Evolutionary conservation across 2,113 vertebrate genomes (phyloP), one percentile per base, ranked within the genome.

Genomic region (Dipodomys stephensi): DNA sequence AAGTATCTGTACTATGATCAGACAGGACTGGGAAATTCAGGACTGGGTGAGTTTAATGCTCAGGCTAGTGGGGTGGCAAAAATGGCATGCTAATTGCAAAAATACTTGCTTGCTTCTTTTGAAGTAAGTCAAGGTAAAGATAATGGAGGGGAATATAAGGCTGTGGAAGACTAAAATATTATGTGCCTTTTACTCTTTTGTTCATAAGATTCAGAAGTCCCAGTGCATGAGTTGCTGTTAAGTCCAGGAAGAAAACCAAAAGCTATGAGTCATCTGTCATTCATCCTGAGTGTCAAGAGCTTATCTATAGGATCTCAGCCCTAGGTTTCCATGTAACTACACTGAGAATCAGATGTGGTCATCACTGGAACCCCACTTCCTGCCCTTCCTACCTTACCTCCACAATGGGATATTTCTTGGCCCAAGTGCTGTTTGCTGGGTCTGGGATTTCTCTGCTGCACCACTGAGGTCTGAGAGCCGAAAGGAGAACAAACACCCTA

Each of bases 341-440:
- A 44, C 0, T 19, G 77, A 60, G 13, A 80, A 76, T n/a, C 32
- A 72, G 68, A 65, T 64, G n/a, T 46, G 16, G 62, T 30, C 23
- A 23, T 49, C 10, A 44, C 28, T 72, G 23, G 68, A 60, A 88
- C 53, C 32, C 81, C 7, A 57, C 5, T 9, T 0, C 60, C 77
- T 49, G 65, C 57, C 25, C 19, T 90, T 88, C 60, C 53, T n/a
- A 30, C 32, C 76, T 97, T 97, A 98, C 98, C 98, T 98, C 87
- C 28, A 15, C 0, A 0, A 90, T 35, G 0, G 0, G 1, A 18
- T 96, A 96, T 6, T 94, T 96, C 94, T 96, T 98, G 30, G 97
- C 98, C 97, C 98, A 99, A 0, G 88, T 69, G 10, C 98, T 98
- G 0, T 99, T 98, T 0, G 98, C 98, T 2, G 98, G 98, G 83